Percentiles rank a stretch among this genome's conserved stretches.
Evolutionary conservation across 2,113 vertebrate genomes (phyloP).

Genomic region (Coptodon bakossiorum): DNA sequence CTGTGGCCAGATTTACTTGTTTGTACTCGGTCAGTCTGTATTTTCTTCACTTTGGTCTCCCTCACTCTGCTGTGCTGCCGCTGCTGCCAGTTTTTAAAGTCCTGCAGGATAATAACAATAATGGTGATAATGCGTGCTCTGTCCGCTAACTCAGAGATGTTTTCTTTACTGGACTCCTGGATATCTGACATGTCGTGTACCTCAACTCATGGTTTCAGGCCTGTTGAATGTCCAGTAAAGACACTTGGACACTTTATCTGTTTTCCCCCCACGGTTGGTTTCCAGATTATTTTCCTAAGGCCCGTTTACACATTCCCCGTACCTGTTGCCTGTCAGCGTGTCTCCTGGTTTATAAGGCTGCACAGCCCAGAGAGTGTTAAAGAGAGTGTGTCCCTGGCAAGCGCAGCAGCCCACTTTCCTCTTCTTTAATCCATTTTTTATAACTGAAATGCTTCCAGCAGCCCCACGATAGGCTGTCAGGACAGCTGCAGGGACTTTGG

Average conservation of each 20-base stretch:
- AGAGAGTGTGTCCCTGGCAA: constrained; percentile 22
- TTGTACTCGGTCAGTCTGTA: neutral
- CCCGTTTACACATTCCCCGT: neutral
- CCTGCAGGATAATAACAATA: neutral
- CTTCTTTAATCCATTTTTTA: constrained; percentile 31
- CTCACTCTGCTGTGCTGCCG: neutral
- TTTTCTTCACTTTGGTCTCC: neutral
- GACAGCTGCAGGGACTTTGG: constrained; percentile 1
- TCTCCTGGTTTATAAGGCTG: constrained; percentile 18
- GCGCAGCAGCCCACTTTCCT: neutral
- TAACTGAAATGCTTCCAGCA: constrained; percentile 18
- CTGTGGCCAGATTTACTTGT: neutral
- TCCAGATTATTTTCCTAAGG: neutral
- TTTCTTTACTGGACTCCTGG: neutral
- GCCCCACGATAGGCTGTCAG: neutral
- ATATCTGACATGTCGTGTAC: neutral
- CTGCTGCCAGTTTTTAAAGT: neutral
- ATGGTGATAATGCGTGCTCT: neutral
- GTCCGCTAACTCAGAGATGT: neutral
- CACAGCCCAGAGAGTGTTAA: constrained; percentile 10
- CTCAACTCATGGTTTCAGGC: neutral
- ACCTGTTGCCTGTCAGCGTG: constrained; percentile 22
- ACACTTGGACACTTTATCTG: neutral
- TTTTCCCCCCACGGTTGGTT: neutral
- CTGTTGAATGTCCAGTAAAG: neutral